Evolutionary conservation across 2,113 vertebrate genomes (phyloP).

Genomic region (Onychostruthus taczanowskii): DNA sequence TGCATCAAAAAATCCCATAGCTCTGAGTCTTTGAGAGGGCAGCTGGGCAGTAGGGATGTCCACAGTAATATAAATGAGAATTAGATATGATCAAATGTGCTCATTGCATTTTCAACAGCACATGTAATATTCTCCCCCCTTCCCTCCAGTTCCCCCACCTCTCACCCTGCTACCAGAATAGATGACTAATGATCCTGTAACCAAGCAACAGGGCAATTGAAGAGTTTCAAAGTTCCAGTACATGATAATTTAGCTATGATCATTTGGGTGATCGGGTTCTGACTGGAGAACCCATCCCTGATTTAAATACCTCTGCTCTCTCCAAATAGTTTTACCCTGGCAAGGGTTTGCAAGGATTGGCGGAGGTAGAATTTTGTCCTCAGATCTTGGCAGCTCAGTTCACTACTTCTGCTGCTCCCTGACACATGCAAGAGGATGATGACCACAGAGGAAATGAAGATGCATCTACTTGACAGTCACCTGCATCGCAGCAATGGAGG

Average conservation of each 20-base stretch:
- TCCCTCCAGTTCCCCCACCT: slow-evolving; percentile 42
- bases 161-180: slow-evolving; percentile 64
- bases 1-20: slow-evolving; percentile 76
- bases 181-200: slow-evolving; percentile 77
- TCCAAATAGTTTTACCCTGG: neutral
- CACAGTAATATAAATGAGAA: slow-evolving; percentile 75
- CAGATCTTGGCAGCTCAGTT: neutral
- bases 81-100: slow-evolving; percentile 76
- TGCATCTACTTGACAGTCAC: neutral
- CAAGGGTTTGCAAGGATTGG: neutral
- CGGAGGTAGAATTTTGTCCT: neutral
- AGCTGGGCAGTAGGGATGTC: slow-evolving; percentile 81
- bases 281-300: neutral
- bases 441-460: slow-evolving; percentile 13
- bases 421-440: neutral
- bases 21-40: slow-evolving; percentile 72
- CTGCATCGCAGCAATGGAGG: neutral
- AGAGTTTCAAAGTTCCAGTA: slow-evolving; percentile 75
- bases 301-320: slow-evolving; percentile 26
- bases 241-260: slow-evolving; percentile 42
- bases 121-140: slow-evolving; percentile 62
- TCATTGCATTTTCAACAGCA: slow-evolving; percentile 70
- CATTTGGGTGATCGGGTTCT: neutral
- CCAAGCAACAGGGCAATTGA: slow-evolving; percentile 75
- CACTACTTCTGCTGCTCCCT: neutral